Evolutionary conservation across 2,113 vertebrate species (phyloP).

Genomic region (Phalacrocorax pelagicus): DNA sequence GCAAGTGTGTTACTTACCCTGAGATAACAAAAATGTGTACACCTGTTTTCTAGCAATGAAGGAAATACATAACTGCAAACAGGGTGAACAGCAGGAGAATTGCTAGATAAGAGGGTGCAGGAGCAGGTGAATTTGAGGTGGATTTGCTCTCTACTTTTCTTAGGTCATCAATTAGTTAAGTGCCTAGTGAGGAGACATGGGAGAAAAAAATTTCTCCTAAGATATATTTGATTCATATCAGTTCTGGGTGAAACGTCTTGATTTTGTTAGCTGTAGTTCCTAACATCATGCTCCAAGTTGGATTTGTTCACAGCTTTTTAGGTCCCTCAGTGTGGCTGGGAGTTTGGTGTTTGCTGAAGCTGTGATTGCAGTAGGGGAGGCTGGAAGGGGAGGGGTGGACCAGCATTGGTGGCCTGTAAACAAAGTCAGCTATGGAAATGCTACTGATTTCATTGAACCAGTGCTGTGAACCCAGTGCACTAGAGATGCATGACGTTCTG

Average conservation of each 20-base stretch:
- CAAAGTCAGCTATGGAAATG: background rate
- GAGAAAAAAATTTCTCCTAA: background rate
- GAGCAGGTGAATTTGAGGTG: background rate
- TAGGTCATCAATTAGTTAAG: background rate
- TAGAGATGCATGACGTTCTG: background rate
- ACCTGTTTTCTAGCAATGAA: background rate
- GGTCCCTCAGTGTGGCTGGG: background rate
- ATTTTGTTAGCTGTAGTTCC: background rate
- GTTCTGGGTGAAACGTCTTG: background rate
- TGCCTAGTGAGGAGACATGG: background rate
- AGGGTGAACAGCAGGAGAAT: background rate
- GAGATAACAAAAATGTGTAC: background rate
- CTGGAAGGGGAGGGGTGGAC: background rate
- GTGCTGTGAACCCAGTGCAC: background rate
- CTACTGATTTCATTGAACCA: background rate
- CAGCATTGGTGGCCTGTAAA: accelerated
- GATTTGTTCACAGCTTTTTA: background rate
- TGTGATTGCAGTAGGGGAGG: background rate
- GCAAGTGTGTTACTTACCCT: background rate
- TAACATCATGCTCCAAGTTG: background rate
- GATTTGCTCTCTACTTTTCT: background rate
- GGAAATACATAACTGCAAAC: background rate
- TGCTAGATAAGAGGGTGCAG: background rate
- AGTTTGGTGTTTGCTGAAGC: background rate
- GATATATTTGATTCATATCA: background rate